Percentiles rank a stretch among this genome's conserved stretches.
Conservation (phyloP, 2,888 invertebrate species). For the Amphimallon solstitiale region DNA sequence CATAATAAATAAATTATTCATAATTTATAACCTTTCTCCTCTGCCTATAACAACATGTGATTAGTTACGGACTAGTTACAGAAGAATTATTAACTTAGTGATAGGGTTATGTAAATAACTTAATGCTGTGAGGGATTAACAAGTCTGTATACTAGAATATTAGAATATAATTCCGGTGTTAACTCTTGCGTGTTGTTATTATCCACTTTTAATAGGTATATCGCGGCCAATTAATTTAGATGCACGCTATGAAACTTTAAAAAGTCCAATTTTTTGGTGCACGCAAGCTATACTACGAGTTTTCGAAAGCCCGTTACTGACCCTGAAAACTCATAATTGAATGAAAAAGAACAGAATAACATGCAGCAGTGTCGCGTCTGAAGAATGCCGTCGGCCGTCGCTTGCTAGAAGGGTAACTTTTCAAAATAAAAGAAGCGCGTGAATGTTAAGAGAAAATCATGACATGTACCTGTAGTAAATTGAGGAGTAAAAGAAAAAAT, state of each 20-base stretch:
- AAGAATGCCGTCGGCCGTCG: conserved; percentile 32
- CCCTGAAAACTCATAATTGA: conserved; percentile 34
- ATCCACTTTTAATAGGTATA: conserved; percentile 18
- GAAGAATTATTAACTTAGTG: conserved; percentile 20
- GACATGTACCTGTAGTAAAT: conserved; percentile 61
- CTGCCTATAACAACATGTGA: conserved; percentile 25
- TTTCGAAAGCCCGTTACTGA: conserved; percentile 29
- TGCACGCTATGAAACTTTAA: conserved; percentile 22
- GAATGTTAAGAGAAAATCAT: conserved; percentile 13
- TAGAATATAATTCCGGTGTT: conserved; percentile 12
- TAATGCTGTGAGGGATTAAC: conserved; percentile 8
- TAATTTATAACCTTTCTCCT: conserved; percentile 27
- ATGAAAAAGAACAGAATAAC: conserved; percentile 33
- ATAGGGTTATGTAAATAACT: conserved; percentile 26
- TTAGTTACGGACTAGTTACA: conserved; percentile 28
- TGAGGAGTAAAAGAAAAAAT: conserved; percentile 63
- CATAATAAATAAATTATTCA: conserved; percentile 20
- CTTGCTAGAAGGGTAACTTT: conserved; percentile 30
- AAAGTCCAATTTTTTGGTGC: conserved; percentile 24
- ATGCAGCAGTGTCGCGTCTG: conserved; percentile 29
- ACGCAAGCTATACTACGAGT: conserved; percentile 23
- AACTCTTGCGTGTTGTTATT: conserved; percentile 26
- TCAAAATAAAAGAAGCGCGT: conserved; percentile 22
- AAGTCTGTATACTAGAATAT: conserved; percentile 5
- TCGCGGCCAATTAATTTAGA: conserved; percentile 26